A percentile compares a stretch with the other conserved stretches of the same genome.
Conservation (phyloP, 2,113 vertebrate species). For the Penelope pileata region DNA sequence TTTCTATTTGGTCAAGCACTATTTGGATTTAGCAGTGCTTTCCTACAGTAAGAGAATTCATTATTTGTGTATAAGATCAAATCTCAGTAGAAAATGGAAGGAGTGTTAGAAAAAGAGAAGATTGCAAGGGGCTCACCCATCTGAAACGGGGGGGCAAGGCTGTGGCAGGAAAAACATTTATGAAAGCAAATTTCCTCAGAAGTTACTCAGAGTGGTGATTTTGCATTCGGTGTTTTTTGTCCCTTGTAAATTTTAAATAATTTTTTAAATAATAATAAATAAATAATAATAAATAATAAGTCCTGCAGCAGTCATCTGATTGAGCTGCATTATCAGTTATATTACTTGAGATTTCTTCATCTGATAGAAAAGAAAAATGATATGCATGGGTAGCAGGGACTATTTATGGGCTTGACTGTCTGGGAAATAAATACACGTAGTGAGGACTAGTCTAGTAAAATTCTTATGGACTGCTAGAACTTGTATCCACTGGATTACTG, state of each 20-base stretch:
- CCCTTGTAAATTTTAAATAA: not conserved
- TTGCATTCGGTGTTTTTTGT: not conserved
- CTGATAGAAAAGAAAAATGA: not conserved
- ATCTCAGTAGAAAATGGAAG: not conserved
- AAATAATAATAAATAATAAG: too few species aligned
- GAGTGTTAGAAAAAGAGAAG: not conserved
- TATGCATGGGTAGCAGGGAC: not conserved
- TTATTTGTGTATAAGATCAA: not conserved
- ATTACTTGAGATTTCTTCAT: not conserved
- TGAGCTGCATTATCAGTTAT: not conserved
- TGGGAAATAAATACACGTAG: not conserved
- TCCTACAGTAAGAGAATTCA: not conserved
- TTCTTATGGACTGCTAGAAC: not conserved
- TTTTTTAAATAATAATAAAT: not conserved
- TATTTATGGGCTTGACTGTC: not conserved
- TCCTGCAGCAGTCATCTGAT: not conserved
- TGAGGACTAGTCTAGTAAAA: not conserved
- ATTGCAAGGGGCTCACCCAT: not conserved
- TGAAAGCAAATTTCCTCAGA: not conserved
- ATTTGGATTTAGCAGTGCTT: not conserved
- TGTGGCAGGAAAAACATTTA: not conserved
- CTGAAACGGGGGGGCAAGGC: not conserved
- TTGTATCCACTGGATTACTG: not conserved
- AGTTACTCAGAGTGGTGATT: not conserved
- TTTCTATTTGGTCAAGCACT: not conserved